Evolutionary conservation across 1,140 invertebrate genomes (phyloP).

Genomic region (Polypedilum pembai): DNA sequence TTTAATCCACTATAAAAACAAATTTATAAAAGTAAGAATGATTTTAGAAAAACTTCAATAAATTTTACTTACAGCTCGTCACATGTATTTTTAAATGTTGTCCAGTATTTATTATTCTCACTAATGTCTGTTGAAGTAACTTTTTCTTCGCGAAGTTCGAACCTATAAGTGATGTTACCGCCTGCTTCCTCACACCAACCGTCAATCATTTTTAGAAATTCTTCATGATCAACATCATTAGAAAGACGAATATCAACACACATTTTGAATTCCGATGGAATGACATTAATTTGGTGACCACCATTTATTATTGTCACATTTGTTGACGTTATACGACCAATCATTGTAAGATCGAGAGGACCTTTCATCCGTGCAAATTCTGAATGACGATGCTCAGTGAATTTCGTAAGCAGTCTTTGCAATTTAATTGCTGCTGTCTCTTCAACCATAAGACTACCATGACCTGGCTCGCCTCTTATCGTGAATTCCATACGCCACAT

Average conservation of each 20-base stretch:
- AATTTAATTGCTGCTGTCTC: constrained; percentile 73
- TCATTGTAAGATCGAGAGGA: constrained; percentile 51
- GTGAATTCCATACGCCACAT: constrained; percentile 56
- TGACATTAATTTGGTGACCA: constrained; percentile 78
- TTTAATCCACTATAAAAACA: neutral
- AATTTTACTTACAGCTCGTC: constrained; percentile 42
- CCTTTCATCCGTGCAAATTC: constrained; percentile 55
- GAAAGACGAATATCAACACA: constrained; percentile 73
- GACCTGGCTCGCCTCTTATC: constrained; percentile 68
- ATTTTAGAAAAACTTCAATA: too few relatives aligned
- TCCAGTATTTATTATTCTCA: constrained; percentile 64
- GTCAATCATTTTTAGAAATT: constrained; percentile 56
- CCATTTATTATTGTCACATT: constrained; percentile 77
- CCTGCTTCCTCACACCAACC: constrained; percentile 61
- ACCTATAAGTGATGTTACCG: constrained; percentile 27
- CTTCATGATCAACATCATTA: constrained; percentile 53
- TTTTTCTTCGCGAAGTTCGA: constrained; percentile 34
- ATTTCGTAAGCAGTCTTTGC: constrained; percentile 58
- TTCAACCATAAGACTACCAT: constrained; percentile 68
- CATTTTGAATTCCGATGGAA: constrained; percentile 66
- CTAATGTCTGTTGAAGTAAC: constrained; percentile 54
- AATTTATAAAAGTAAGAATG: too few relatives aligned
- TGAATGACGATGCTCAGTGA: constrained; percentile 59
- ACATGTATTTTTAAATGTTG: constrained; percentile 59
- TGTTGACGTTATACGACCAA: constrained; percentile 74